phyloP scores from a whole-genome alignment of 2,888 invertebrate species.

The Tetheella fluctuosa region DNA sequence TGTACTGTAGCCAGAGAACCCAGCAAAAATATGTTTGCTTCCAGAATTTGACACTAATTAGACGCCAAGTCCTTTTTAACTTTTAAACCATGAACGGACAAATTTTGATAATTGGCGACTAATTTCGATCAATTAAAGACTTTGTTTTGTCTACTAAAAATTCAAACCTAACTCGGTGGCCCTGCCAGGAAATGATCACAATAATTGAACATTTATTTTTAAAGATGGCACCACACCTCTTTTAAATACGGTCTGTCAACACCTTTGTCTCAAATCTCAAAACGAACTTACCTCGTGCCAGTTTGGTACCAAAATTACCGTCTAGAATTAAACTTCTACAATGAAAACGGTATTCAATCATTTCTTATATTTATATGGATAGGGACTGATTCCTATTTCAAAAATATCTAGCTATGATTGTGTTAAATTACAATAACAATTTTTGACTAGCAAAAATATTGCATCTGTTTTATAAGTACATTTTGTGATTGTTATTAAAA shows the following conservation, averaged over 20 bases:
- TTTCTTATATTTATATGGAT: not conserved
- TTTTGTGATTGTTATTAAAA: slow-evolving; percentile 8
- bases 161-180: too few species aligned
- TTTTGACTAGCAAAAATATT: slow-evolving; percentile 46
- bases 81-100: too few species aligned
- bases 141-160: too few species aligned
- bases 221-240: not conserved
- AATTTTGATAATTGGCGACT: too few species aligned
- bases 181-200: too few species aligned
- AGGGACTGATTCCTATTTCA: not conserved
- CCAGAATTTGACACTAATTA: too few species aligned
- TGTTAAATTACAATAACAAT: slow-evolving; percentile 12
- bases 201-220: not conserved
- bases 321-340: not conserved
- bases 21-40: too few species aligned
- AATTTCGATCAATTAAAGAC: too few species aligned
- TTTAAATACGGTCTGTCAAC: not conserved
- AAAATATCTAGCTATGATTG: slow-evolving; percentile 14
- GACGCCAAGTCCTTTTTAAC: too few species aligned
- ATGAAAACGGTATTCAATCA: too few species aligned
- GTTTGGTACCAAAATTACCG: not conserved
- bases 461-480: slow-evolving; percentile 36
- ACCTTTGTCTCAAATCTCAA: not conserved
- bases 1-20: too few species aligned
- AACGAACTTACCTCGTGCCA: not conserved